Percentiles rank a stretch among this genome's conserved stretches.
Evolutionary conservation across 1,140 invertebrate species (phyloP).

Genomic region (Bombus terrestris): DNA sequence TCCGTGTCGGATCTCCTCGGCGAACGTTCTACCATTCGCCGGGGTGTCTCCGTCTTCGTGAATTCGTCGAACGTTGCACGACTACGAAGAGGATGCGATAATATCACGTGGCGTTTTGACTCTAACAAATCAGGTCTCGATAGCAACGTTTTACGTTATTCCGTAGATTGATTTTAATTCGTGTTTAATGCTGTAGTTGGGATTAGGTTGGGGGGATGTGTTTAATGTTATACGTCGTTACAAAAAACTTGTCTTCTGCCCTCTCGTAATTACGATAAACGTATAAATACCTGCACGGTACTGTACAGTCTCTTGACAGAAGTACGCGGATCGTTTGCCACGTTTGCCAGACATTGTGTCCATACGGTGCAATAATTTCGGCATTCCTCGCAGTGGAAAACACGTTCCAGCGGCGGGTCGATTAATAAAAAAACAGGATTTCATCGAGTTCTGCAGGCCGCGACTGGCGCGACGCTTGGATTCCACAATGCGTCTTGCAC

Average conservation of each 20-base stretch:
- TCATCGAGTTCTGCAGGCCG: not conserved
- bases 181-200: no score
- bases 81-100: no score
- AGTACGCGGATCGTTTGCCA: not conserved
- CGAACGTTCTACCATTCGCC: not conserved
- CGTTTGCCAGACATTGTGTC: conserved; percentile 3
- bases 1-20: not conserved
- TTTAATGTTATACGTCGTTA: no score
- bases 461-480: not conserved
- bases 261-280: no score
- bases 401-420: conserved; percentile 13
- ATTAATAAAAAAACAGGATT: conserved; percentile 8
- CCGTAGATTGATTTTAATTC: no score
- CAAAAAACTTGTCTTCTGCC: no score
- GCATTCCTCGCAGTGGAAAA: not conserved
- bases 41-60: not conserved
- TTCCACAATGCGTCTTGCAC: not conserved
- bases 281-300: no score
- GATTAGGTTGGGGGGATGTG: no score
- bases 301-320: not conserved
- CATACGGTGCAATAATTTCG: conserved; percentile 21
- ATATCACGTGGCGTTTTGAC: no score
- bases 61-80: conserved; percentile 5
- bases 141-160: no score
- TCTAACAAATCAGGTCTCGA: no score